Evolutionary conservation across 2,797 vertebrate genomes (phyloP).

Genomic region (Cossypha niveicapilla): DNA sequence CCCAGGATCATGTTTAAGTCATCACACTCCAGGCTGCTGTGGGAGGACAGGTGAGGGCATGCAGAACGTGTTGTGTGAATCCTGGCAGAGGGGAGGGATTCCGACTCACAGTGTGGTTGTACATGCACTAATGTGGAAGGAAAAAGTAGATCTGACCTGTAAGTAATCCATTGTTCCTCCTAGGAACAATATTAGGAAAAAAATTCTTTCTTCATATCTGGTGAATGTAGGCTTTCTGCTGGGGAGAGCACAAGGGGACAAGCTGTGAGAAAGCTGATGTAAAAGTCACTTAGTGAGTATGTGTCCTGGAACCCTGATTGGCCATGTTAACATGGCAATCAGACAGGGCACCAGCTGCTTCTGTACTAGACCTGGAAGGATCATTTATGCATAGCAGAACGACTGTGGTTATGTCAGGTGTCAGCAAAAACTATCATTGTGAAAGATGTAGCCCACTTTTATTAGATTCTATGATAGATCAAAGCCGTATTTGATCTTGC

Average conservation of each 20-base stretch:
- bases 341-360: not conserved
- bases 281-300: not conserved
- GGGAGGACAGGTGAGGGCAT: not conserved
- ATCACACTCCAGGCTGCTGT: not conserved
- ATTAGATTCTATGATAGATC: not conserved
- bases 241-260: not conserved
- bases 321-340: not conserved
- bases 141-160: not conserved
- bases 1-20: not conserved
- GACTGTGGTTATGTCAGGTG: not conserved
- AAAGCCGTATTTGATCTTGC: constrained; percentile 7
- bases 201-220: not conserved
- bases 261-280: not conserved
- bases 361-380: not conserved
- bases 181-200: not conserved
- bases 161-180: not conserved
- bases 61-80: not conserved
- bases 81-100: not conserved
- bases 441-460: not conserved
- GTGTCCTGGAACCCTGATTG: not conserved
- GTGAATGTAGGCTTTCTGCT: not conserved
- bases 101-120: not conserved
- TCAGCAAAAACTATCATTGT: not conserved
- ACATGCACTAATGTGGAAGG: not conserved
- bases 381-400: not conserved